phyloP scores from a whole-genome alignment of 2,113 vertebrate species.

The Thermophis baileyi region DNA sequence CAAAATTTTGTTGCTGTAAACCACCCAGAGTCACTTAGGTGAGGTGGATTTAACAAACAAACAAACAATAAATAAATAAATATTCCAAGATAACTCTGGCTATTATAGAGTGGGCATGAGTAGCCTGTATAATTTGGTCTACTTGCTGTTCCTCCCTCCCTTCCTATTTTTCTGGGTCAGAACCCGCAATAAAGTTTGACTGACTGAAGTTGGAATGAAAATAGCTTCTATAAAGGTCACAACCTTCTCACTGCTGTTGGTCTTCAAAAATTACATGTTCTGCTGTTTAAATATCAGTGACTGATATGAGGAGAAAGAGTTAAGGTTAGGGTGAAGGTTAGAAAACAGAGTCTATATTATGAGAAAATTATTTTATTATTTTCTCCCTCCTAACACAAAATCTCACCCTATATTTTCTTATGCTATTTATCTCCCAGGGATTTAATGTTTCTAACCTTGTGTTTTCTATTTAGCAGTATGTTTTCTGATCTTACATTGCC shows the following conservation, averaged over 20 bases:
- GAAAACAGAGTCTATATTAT: neutral
- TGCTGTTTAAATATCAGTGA: constrained; percentile 9
- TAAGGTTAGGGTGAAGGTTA: neutral
- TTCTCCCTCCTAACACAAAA: neutral
- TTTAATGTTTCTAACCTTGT: neutral
- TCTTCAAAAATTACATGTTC: constrained; percentile 22
- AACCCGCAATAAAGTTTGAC: neutral
- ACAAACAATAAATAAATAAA: neutral
- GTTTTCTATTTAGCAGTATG: neutral
- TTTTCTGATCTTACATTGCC: neutral
- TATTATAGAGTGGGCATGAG: neutral
- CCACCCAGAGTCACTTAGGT: neutral
- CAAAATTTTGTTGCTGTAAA: neutral
- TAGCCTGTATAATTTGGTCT: neutral
- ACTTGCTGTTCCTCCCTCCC: neutral
- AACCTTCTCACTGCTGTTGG: neutral
- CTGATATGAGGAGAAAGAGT: neutral
- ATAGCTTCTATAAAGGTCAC: constrained; percentile 33
- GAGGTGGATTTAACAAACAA: neutral
- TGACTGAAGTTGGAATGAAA: neutral
- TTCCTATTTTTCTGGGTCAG: neutral
- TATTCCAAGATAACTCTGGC: neutral
- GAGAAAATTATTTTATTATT: neutral
- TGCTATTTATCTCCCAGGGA: neutral
- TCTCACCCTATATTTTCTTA: neutral